A percentile compares a stretch with the other conserved stretches of the same genome.
These are phyloP conservation scores for Saccostrea cuccullata DNA, from an alignment of 1,140 invertebrate species.

Conservation along the genomic window DNA sequence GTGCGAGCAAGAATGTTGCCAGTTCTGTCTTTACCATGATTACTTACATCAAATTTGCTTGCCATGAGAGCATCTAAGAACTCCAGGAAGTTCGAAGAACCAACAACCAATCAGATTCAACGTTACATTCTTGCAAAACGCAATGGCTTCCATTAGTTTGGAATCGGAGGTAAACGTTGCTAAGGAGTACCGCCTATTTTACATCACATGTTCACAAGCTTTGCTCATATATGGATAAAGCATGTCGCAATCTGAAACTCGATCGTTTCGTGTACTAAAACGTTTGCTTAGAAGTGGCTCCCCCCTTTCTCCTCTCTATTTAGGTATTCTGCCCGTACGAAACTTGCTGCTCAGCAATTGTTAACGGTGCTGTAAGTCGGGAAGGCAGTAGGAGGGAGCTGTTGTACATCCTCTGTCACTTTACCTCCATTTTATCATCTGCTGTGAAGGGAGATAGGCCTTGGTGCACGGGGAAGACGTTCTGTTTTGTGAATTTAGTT, in stretches of 20 bases:
- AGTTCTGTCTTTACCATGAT: conserved; percentile 1
- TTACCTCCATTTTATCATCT: conserved; percentile 13
- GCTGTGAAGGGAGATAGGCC: conserved; percentile 37
- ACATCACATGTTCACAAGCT: conserved; percentile 39
- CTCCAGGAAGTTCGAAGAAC: conserved; percentile 10
- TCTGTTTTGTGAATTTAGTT: background rate
- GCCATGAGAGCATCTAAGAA: conserved; percentile 22
- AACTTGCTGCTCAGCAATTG: conserved; percentile 36
- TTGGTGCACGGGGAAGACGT: background rate
- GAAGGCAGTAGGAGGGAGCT: conserved; percentile 21
- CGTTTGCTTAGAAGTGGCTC: conserved; percentile 8
- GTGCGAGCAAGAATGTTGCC: conserved; percentile 32
- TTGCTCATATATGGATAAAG: conserved; percentile 40
- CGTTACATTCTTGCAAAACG: background rate
- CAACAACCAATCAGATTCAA: background rate
- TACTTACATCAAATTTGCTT: conserved; percentile 34
- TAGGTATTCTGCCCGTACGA: conserved; percentile 15
- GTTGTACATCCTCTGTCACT: background rate
- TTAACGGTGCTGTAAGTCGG: conserved; percentile 13
- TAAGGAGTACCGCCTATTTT: conserved; percentile 35
- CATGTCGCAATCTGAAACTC: conserved; percentile 45
- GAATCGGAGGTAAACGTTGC: conserved; percentile 34
- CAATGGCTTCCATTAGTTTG: conserved; percentile 43
- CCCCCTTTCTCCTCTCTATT: conserved; percentile 35
- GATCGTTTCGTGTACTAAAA: background rate